These are phyloP conservation scores for Microtus oregoni DNA, from an alignment of 2,113 vertebrate genomes.

Conservation along the genomic window DNA sequence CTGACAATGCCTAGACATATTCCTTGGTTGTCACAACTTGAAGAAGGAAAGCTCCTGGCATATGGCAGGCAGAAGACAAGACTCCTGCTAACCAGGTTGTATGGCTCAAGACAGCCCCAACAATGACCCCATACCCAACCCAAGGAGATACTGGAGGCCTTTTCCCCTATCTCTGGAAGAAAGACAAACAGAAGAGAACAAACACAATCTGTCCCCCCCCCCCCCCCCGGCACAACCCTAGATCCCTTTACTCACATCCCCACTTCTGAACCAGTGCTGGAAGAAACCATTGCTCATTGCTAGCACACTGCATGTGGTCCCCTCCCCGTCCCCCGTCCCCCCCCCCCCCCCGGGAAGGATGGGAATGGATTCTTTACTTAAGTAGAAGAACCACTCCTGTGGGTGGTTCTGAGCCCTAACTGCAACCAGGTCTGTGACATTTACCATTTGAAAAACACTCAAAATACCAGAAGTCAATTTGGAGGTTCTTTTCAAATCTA, in stretches of 20 bases:
- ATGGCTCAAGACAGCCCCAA: background rate
- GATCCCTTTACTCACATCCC: background rate
- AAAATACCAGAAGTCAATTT: background rate
- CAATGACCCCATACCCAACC: background rate
- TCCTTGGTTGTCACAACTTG: background rate
- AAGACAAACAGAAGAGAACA: conserved; percentile 17
- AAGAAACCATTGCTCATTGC: background rate
- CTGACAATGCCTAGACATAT: background rate
- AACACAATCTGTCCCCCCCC: conserved; percentile 17
- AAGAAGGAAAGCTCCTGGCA: background rate
- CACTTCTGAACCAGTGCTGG: background rate
- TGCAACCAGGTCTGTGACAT: background rate
- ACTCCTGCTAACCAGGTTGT: background rate
- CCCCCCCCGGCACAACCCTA: background rate
- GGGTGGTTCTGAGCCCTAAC: background rate
- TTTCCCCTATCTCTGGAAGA: background rate
- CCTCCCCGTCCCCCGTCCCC: no score
- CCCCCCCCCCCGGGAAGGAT: background rate
- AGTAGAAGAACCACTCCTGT: background rate
- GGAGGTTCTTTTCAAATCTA: background rate
- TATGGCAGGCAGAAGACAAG: background rate
- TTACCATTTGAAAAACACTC: background rate
- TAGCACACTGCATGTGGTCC: rapidly evolving
- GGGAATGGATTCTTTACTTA: background rate
- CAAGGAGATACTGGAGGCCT: background rate